phyloP scores from a whole-genome alignment of 2,888 invertebrate species.

The Aphidius colemani region DNA sequence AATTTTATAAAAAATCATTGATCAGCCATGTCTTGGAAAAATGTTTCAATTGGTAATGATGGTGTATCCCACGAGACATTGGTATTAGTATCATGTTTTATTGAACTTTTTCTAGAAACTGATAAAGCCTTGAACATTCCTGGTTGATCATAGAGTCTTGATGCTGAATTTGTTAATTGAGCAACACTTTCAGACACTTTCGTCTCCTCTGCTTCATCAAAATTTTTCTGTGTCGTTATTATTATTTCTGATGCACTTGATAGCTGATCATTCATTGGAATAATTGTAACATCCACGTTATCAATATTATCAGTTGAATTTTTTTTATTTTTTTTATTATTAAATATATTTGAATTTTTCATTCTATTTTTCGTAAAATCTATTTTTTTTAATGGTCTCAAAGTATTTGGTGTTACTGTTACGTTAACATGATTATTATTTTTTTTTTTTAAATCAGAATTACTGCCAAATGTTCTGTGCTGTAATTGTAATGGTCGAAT shows the following conservation, averaged over 20 bases:
- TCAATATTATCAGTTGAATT: too few relatives aligned
- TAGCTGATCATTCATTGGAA: background rate
- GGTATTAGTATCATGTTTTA: background rate
- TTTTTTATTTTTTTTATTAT: too few relatives aligned
- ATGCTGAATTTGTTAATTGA: conserved; percentile 74
- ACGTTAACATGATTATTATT: too few relatives aligned
- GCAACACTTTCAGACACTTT: conserved; percentile 70
- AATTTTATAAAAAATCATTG: background rate
- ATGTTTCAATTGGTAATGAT: conserved; percentile 79
- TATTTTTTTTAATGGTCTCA: too few relatives aligned
- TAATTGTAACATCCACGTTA: conserved; percentile 13
- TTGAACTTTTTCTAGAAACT: conserved; percentile 59
- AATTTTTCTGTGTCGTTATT: too few relatives aligned
- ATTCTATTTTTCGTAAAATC: too few relatives aligned
- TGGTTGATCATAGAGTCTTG: conserved; percentile 73
- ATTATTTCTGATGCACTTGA: conserved; percentile 6
- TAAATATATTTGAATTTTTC: too few relatives aligned
- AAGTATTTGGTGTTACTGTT: too few relatives aligned
- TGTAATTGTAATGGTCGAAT: too few relatives aligned
- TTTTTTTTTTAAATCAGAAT: too few relatives aligned
- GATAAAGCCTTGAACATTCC: conserved; percentile 74
- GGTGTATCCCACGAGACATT: conserved; percentile 74
- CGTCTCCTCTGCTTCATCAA: conserved; percentile 46
- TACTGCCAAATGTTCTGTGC: too few relatives aligned
- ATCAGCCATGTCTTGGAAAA: conserved; percentile 67